Conservation (phyloP, 2,797 vertebrate genomes). For the Melanotaenia trifasciata region DNA sequence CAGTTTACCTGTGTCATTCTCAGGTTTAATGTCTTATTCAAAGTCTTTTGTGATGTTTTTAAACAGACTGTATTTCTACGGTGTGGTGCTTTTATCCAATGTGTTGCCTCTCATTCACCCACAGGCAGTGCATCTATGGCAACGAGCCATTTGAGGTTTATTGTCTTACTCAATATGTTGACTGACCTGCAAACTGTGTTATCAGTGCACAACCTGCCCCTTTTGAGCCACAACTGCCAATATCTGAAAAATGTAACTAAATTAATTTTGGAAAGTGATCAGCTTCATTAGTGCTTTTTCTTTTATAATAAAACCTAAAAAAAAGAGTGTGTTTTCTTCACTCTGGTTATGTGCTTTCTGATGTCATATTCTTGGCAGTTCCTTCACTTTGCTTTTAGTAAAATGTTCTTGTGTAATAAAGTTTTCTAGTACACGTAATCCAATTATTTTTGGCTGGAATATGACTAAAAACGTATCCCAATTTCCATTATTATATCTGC, state of each 20-base stretch:
- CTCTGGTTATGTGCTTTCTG: background rate
- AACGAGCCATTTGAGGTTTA: slow-evolving; percentile 12
- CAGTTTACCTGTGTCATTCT: slow-evolving; percentile 42
- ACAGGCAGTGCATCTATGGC: slow-evolving; percentile 3
- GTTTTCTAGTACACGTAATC: background rate
- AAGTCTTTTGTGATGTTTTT: slow-evolving; percentile 22
- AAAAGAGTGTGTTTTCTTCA: background rate
- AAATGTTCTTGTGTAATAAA: slow-evolving; percentile 5
- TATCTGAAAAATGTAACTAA: slow-evolving; percentile 9
- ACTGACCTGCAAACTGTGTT: slow-evolving; percentile 11
- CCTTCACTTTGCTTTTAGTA: slow-evolving; percentile 12
- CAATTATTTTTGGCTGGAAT: slow-evolving; percentile 11
- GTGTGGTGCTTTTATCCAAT: slow-evolving; percentile 5
- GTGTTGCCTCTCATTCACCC: slow-evolving; percentile 10
- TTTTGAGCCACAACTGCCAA: background rate
- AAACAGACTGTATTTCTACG: slow-evolving; percentile 8
- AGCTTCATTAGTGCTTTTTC: background rate
- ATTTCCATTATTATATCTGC: slow-evolving; percentile 50
- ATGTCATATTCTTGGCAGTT: background rate
- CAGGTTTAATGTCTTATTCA: slow-evolving; percentile 30
- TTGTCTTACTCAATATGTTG: slow-evolving; percentile 11
- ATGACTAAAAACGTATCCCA: slow-evolving; percentile 11
- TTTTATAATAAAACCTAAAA: background rate
- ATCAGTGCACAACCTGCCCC: background rate
- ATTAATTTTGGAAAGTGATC: slow-evolving; percentile 11